Base-by-base conservation (phyloP, 2,113 vertebrate species). In the Otocyon megalotis region DNA sequence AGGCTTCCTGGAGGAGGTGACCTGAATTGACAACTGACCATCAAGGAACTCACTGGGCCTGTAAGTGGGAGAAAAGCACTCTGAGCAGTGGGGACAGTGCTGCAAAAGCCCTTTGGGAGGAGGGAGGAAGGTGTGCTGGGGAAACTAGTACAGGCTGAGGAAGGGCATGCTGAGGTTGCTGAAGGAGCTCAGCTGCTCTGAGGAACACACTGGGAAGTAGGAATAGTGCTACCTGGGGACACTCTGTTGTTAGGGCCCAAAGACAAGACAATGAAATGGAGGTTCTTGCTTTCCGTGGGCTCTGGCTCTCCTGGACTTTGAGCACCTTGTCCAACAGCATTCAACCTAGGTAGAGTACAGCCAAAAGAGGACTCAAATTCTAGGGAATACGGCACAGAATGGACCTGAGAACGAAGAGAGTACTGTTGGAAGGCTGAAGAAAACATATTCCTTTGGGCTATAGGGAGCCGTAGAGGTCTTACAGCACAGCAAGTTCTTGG, bases 1-100 rank as follows among this genome's bases (percentile, higher is more conserved):
- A 63, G 54, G 22, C 71, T 89, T 84, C 84, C 77, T 56, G 65
- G 80, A 90, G n/a, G 76, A 77, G 60, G 54, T n/a, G 67, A 11
- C 65, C 89, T 35, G 26, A 85, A 20, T 63, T 37, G 50, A 62
- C 20, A 24, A 53, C 72, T 15, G 43, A 72, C 79, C 32, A n/a
- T 12, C 24, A 71, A 60, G 53, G 60, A 37, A 19, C 28, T 24
- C 86, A 28, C 30, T 8, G 19, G 65, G 48, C 19, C n/a, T 20
- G 6, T 0, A 48, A 5, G 19, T 28, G 16, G 74, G 77, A 9
- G 43, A 67, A n/a, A 28, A 63, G n/a, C 8, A 0, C 53, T 37
- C 30, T 37, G 60, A 94, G 35, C 32, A 19, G 24, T 24, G n/a
- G n/a, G 24, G 13, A 30, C 8, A 16, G 62, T 5, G 4, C 24